A percentile compares a stretch with the other conserved stretches of the same genome.
These are phyloP conservation scores for Troilus luridus DNA, from an alignment of 2,888 invertebrate genomes.

Conservation along the genomic window DNA sequence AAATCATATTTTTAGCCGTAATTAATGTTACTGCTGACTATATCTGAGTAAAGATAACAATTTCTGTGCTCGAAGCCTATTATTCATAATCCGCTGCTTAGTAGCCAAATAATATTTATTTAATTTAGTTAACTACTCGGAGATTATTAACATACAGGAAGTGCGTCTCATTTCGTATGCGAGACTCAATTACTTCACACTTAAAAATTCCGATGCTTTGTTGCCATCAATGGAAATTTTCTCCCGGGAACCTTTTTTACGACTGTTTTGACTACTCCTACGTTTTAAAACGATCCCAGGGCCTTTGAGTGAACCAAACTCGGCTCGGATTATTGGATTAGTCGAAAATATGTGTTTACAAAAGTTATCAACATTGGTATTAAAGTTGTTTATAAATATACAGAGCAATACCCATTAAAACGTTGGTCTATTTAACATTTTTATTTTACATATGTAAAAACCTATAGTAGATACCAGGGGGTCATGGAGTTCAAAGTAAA, in stretches of 20 bases:
- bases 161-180: constrained; percentile 4
- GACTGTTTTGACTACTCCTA: constrained; percentile 29
- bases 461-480: too few relatives aligned
- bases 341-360: background rate
- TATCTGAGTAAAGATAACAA: background rate
- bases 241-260: constrained; percentile 17
- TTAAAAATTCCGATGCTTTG: background rate
- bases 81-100: background rate
- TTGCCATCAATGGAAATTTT: constrained; percentile 37
- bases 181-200: constrained; percentile 12
- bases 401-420: too few relatives aligned
- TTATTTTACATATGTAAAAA: too few relatives aligned
- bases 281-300: background rate
- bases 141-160: constrained; percentile 27
- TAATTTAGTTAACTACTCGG: background rate
- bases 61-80: background rate
- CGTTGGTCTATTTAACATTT: too few relatives aligned
- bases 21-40: background rate
- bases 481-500: too few relatives aligned
- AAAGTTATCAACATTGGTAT: background rate
- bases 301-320: background rate
- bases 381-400: too few relatives aligned
- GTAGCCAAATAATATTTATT: background rate
- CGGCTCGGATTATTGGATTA: background rate
- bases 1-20: background rate